These are phyloP conservation scores for Myotis brandtii DNA, from an alignment of 2,113 vertebrate genomes.

Conservation along the genomic window DNA sequence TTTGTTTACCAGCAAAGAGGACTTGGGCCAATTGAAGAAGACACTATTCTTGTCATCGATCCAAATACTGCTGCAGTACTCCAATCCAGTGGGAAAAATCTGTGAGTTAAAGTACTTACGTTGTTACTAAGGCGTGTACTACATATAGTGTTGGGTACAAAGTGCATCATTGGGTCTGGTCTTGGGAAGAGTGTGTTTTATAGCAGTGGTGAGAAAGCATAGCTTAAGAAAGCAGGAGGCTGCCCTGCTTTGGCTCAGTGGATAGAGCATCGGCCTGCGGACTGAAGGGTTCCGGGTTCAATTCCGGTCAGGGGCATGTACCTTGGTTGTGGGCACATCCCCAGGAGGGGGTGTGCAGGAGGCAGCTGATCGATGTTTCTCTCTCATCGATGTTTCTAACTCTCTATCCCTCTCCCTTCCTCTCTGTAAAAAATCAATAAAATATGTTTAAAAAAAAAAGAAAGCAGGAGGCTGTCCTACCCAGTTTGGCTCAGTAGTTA, in stretches of 20 bases:
- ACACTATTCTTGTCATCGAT: conserved; percentile 93
- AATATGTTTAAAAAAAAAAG: neutral
- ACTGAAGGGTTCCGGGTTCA: too few relatives aligned
- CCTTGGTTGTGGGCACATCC: too few relatives aligned
- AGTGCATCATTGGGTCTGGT: neutral
- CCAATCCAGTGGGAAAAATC: conserved; percentile 92
- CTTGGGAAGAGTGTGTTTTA: neutral
- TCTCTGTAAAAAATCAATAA: too few relatives aligned
- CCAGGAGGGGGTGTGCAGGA: too few relatives aligned
- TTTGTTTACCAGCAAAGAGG: conserved; percentile 93
- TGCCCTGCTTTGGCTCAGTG: too few relatives aligned
- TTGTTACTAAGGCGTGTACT: neutral
- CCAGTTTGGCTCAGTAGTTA: too few relatives aligned
- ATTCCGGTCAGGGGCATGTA: too few relatives aligned
- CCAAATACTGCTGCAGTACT: conserved; percentile 90
- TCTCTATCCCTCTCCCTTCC: too few relatives aligned
- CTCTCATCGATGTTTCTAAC: too few relatives aligned
- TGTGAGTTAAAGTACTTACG: conserved; percentile 87
- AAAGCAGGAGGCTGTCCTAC: neutral
- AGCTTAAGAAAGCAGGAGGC: neutral
- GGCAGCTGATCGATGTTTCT: too few relatives aligned
- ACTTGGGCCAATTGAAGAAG: conserved; percentile 95
- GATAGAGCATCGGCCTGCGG: too few relatives aligned
- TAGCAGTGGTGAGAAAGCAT: neutral
- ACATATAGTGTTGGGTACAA: neutral